phyloP scores from a whole-genome alignment of 1,140 invertebrate genomes.

The Drosophila nigrodunni region DNA sequence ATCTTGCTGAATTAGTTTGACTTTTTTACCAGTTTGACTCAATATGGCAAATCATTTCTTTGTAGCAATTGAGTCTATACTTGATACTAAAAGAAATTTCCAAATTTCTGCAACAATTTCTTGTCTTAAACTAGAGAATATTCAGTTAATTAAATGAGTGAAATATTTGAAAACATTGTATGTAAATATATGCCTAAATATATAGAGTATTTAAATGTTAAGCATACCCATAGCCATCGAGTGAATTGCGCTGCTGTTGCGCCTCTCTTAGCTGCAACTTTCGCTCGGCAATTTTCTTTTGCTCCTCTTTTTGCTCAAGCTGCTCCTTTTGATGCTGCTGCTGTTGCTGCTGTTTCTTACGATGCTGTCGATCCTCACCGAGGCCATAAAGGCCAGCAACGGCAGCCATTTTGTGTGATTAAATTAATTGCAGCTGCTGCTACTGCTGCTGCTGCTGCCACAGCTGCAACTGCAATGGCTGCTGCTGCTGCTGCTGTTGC shows the following conservation, averaged over 20 bases:
- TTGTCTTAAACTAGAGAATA: too few relatives aligned
- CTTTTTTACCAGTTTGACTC: too few relatives aligned
- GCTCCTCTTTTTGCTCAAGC: conserved; percentile 82
- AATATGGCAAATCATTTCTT: too few relatives aligned
- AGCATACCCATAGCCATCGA: conserved; percentile 77
- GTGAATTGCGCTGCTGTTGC: conserved; percentile 71
- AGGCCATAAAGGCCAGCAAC: conserved; percentile 84
- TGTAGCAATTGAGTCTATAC: too few relatives aligned
- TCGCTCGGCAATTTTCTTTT: conserved; percentile 80
- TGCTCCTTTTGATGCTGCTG: conserved; percentile 81
- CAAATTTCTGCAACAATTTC: too few relatives aligned
- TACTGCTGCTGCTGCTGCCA: conserved; percentile 29
- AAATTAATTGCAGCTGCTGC: conserved; percentile 6
- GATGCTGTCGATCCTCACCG: conserved; percentile 83
- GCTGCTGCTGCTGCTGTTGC: conserved; percentile 14
- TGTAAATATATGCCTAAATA: too few relatives aligned
- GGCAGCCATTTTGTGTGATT: conserved; percentile 71
- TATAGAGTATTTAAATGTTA: too few relatives aligned
- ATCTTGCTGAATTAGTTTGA: too few relatives aligned
- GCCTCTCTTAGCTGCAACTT: conserved; percentile 74
- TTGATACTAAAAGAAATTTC: too few relatives aligned
- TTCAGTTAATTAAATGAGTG: too few relatives aligned
- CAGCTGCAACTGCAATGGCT: conserved; percentile 17
- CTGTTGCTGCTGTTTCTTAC: conserved; percentile 82
- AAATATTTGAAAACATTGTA: too few relatives aligned